Conservation (phyloP, 2,797 vertebrate genomes). For the Enteromius anoplus region DNA sequence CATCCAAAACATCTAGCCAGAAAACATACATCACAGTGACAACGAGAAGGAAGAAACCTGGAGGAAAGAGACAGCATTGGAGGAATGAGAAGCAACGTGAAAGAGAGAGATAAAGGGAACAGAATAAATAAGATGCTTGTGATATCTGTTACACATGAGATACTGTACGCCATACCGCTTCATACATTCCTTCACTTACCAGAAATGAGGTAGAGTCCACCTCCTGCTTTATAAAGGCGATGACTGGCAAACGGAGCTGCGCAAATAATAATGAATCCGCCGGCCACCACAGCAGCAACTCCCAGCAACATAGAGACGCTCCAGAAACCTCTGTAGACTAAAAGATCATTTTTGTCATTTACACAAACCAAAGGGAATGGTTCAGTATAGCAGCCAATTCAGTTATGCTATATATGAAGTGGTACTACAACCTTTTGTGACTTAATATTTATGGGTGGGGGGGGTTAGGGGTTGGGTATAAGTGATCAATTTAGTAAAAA, state of each 20-base stretch:
- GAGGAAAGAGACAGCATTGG: constrained; percentile 48
- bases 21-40: constrained; percentile 92
- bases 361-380: background rate
- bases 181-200: constrained; percentile 73
- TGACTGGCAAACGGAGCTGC: constrained; percentile 93
- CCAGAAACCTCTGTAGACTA: constrained; percentile 98
- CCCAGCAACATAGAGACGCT: constrained; percentile 92
- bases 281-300: constrained; percentile 80
- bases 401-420: background rate
- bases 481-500: background rate
- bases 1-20: constrained; percentile 90
- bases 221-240: constrained; percentile 90
- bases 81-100: constrained; percentile 2
- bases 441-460: background rate
- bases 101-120: constrained; percentile 5
- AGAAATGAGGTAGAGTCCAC: constrained; percentile 85
- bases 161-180: background rate
- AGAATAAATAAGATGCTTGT: background rate
- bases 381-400: constrained; percentile 12
- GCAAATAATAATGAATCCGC: constrained; percentile 93
- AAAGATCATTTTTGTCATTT: constrained; percentile 14
- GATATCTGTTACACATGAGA: background rate
- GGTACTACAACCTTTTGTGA: background rate
- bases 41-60: constrained; percentile 88
- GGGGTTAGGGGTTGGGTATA: background rate